Percentiles rank a stretch among this genome's conserved stretches.
These are phyloP conservation scores for Hydrozoanthus gracilis DNA, from an alignment of 92 coral and sea anemone genomes.

Conservation along the genomic window DNA sequence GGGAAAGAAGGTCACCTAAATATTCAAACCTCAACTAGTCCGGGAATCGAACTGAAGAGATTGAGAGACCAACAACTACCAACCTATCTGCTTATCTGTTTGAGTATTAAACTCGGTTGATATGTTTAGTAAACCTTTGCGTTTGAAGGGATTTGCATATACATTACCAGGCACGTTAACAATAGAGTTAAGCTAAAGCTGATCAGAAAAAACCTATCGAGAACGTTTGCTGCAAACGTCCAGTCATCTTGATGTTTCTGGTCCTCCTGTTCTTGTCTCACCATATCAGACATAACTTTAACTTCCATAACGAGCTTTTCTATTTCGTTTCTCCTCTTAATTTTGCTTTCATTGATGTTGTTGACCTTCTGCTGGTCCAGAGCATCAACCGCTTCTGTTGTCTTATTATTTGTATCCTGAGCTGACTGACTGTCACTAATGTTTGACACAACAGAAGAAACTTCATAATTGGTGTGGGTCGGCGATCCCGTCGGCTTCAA, in stretches of 20 bases:
- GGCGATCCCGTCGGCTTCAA: slow-evolving; percentile 9
- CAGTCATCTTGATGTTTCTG: slow-evolving; percentile 19
- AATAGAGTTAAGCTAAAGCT: not conserved
- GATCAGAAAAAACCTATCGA: slow-evolving; percentile 12
- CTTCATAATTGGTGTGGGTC: too few species aligned
- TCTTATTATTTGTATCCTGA: not conserved
- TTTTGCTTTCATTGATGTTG: not conserved
- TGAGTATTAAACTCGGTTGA: not conserved
- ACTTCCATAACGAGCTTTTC: slow-evolving; percentile 2
- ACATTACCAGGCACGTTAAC: slow-evolving; percentile 1
- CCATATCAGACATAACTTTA: slow-evolving; percentile 1
- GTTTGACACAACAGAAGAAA: too few species aligned
- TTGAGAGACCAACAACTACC: not conserved
- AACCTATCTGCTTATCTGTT: not conserved
- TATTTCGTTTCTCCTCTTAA: not conserved
- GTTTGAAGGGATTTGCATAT: not conserved
- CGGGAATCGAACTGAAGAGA: too few species aligned
- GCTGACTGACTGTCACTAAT: too few species aligned
- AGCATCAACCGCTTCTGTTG: not conserved
- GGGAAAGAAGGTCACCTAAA: too few species aligned
- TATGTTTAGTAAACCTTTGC: not conserved
- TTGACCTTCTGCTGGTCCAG: not conserved
- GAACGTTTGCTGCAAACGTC: slow-evolving; percentile 7
- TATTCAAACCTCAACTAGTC: too few species aligned
- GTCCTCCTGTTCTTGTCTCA: not conserved